Base-by-base conservation (phyloP, 2,888 invertebrate species). In the Apocheima hispidaria region DNA sequence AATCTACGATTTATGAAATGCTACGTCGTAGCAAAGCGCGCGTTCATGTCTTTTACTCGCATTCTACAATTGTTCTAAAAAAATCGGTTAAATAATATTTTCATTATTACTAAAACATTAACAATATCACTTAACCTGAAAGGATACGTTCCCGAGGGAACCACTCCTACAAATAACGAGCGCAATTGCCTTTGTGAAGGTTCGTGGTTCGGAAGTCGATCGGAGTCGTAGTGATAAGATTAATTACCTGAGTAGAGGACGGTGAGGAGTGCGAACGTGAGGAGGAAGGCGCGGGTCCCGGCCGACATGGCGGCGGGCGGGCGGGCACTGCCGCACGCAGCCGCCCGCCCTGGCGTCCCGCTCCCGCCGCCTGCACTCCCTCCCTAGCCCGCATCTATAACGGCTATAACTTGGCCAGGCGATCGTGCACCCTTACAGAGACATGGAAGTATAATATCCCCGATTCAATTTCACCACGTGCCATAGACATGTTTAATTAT, bases 251-350 rank as follows among this genome's bases (percentile, higher is more conserved):
- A 88, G 73, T 92, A 92, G 10, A 92, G 84, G 66, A 86, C 77
- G 68, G 92, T 86, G 67, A 92, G 84, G 23, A 93, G 77, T 38
- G 88, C 88, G 67, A 81, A 75, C 18, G 74, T 67, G 52, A 92
- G 83, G 61, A 91, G 67, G 52, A 81, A 81, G 72, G 80, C 90
- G 84, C 89, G 91, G 79, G 85, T 79, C 77, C 87, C 88, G 83
- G 86, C 86, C 88, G 85, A 82, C 92, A 92, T 92, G 85, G 85
- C 88, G 88, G 83, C 83, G 82, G 87, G 70, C 54, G 56, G 83
- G 79, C 79, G 77, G 76, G 75, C 78, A 90, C 90, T 91, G 91
- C 88, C 88, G 89, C 75, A 81, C 84, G 77, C 75, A 65, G 57
- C 69, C 71, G 68, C 69, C 69, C 68, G 63, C 56, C 67, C 58